A percentile compares a stretch with the other conserved stretches of the same genome.
Evolutionary conservation across 2,888 invertebrate species (phyloP).

Genomic region (Meteorus colon): DNA sequence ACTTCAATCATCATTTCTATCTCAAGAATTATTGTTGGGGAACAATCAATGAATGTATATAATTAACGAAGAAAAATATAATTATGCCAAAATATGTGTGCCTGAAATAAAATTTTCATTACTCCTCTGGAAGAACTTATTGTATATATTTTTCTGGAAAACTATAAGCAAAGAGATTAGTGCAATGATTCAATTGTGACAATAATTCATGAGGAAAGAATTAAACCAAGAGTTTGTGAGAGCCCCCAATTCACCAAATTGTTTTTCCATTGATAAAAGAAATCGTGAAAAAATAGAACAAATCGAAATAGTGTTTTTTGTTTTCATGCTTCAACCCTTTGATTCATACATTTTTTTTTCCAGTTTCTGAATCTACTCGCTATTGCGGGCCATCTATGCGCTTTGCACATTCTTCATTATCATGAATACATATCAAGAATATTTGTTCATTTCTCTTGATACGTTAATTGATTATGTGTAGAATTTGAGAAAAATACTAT

Average conservation of each 20-base stretch:
- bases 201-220: conserved; percentile 14
- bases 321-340: background rate
- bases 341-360: background rate
- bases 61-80: conserved; percentile 48
- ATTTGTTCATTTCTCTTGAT: background rate
- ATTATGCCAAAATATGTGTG: conserved; percentile 63
- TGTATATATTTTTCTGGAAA: conserved; percentile 62
- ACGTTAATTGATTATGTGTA: background rate
- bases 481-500: background rate
- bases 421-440: background rate
- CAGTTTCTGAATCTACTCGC: conserved; percentile 15
- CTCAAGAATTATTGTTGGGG: conserved; percentile 22
- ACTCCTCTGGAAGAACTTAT: conserved; percentile 66
- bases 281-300: background rate
- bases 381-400: background rate
- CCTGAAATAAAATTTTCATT: conserved; percentile 69
- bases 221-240: conserved; percentile 60
- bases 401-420: background rate
- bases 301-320: background rate
- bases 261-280: conserved; percentile 5
- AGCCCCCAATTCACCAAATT: conserved; percentile 28
- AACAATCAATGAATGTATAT: conserved; percentile 17
- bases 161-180: conserved; percentile 66
- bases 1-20: background rate
- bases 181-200: conserved; percentile 31